phyloP scores from a whole-genome alignment of 2,113 vertebrate genomes.

The Platysternon megacephalum region DNA sequence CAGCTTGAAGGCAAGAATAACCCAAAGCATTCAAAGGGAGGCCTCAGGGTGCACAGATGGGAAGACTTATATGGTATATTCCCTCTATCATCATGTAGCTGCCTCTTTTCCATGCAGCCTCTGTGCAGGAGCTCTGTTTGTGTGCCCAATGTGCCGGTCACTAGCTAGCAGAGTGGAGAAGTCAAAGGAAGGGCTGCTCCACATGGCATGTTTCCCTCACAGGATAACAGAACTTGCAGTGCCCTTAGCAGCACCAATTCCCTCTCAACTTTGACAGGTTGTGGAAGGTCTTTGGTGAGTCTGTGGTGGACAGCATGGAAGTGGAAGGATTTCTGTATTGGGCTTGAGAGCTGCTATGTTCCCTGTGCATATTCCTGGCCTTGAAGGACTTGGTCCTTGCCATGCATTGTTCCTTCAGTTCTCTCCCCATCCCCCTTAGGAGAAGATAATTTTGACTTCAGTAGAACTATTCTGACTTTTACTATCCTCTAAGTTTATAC shows the following conservation, averaged over 20 bases:
- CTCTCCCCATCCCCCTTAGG: not conserved
- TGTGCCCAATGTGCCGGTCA: no score
- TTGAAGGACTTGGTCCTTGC: not conserved
- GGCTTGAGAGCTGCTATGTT: not conserved
- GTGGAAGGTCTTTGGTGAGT: not conserved
- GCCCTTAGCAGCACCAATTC: not conserved
- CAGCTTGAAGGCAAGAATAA: not conserved
- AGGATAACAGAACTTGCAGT: not conserved
- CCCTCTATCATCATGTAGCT: not conserved
- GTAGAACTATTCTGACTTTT: not conserved
- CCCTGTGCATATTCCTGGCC: not conserved
- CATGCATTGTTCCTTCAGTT: not conserved
- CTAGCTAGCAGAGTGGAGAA: not conserved
- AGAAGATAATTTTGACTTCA: not conserved
- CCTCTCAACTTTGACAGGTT: not conserved
- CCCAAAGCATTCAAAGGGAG: not conserved
- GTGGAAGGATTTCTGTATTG: not conserved
- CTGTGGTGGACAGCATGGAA: not conserved
- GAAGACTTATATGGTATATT: not conserved
- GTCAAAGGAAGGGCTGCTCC: not conserved
- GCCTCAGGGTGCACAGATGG: not conserved
- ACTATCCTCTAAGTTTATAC: not conserved
- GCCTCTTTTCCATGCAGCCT: no score
- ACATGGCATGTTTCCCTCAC: not conserved
- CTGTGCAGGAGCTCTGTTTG: no score